Evolutionary conservation across 2,113 vertebrate species (phyloP), one percentile per base, ranked within the genome.

Genomic region (Microtus montanus): DNA sequence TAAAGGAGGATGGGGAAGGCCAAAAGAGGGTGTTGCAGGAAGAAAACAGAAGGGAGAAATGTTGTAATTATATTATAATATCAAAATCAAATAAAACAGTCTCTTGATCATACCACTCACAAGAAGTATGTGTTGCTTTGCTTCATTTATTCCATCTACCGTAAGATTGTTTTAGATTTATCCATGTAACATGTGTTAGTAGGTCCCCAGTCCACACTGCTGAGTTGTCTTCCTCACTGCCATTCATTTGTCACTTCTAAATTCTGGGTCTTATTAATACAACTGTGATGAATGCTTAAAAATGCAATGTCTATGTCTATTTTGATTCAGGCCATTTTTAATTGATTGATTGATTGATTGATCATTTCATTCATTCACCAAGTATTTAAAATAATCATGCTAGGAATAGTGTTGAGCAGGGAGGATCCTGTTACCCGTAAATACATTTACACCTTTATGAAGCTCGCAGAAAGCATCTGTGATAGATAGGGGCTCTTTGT

Each of bases 321-420:
- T 89, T 91, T 61, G 44, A 89, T 49, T 78, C 49, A 63, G 26
- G 44, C 30, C 19, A 70, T 33, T 86, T 91, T 85, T 35, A 58
- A 87, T 70, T 64, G 17, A 74, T 66, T 75, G 13, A 90, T 70
- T 63, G 38, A 41, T 41, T 41, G 20, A 75, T 70, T 92, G 15
- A 92, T 84, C 58, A 58, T 58, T 58, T 88, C n/a, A 94, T 74
- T 49, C 24, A 92, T 85, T 85, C 44, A 93, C 35, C 4, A 84
- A 86, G 66, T 54, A 83, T 82, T 86, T 89, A 73, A 38, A 80
- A 44, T 95, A 95, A 95, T 33, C 1, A 5, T n/a, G 4, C 17
- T 66, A 82, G 35, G 2, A 19, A 13, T 11, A 71, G 54, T 61
- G 19, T 4, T 73, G 35, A 19, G n/a, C 47, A n/a, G 8, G n/a